phyloP scores from a whole-genome alignment of 1,140 invertebrate genomes.

The Reticulitermes speratus region DNA sequence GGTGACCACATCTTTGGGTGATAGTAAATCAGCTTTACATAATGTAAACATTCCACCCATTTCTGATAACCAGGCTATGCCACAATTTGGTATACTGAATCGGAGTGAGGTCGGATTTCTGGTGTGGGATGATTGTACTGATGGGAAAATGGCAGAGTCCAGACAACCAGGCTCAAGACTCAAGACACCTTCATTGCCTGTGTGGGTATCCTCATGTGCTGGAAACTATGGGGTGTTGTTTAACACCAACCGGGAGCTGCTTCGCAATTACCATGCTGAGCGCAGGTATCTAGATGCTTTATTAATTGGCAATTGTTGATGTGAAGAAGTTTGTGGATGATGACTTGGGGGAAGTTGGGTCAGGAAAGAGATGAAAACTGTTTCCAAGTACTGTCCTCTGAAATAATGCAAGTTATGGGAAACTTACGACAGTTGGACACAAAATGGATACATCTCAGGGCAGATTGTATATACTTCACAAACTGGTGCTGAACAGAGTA shows the following conservation, averaged over 20 bases:
- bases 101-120: constrained; percentile 72
- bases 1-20: too few species aligned
- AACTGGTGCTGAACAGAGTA: too few species aligned
- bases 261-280: constrained; percentile 81
- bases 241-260: constrained; percentile 74
- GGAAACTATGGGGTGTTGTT: constrained; percentile 76
- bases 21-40: too few species aligned
- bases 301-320: background rate
- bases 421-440: too few species aligned
- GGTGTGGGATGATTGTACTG: constrained; percentile 59
- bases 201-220: constrained; percentile 73
- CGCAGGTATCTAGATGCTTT: constrained; percentile 54
- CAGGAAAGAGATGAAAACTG: too few species aligned
- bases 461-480: too few species aligned
- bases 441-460: too few species aligned
- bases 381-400: too few species aligned
- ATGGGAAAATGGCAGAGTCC: constrained; percentile 40
- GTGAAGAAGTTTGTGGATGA: too few species aligned
- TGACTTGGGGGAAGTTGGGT: too few species aligned
- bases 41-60: too few species aligned
- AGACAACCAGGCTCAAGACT: constrained; percentile 71
- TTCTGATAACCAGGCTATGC: constrained; percentile 58
- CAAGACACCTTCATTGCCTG: constrained; percentile 78
- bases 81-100: constrained; percentile 69
- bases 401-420: too few species aligned